Evolutionary conservation across 1,140 invertebrate genomes (phyloP), one percentile per base, ranked within the genome.

Genomic region (Drosophila ohnishii): DNA sequence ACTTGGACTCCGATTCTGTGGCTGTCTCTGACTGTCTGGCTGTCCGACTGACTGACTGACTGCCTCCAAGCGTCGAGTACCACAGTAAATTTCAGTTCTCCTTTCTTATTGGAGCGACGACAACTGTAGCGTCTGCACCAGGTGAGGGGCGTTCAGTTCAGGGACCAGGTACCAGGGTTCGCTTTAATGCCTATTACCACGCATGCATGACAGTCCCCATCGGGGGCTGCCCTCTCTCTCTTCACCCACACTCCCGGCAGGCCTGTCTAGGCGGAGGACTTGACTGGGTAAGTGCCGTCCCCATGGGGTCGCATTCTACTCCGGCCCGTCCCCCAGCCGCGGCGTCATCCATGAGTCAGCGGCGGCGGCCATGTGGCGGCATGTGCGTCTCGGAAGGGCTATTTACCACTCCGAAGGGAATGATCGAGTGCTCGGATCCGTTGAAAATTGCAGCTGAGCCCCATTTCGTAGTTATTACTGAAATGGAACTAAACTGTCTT

Each of bases 121-220:
- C 80, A 85, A 70, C 77, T 69, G 59, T 64, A 65, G 39, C 71
- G 62, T 58, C 74, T 59, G 62, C 42, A 19, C 44, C 32, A 47
- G 50, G 66, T 42, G 32, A 8, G 48, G 5, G 50, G 37, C 57
- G 53, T 40, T 42, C 47, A 35, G 40, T 40, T 42, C 47, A 35
- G 40, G 34, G 55, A 61, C 59, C 42, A 44, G 42, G 58, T 47
- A 32, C 51, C 59, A 40, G 75, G 61, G 72, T 45, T 60, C 66
- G 83, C 66, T 77, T 79, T 70, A 76, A 79, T 86, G 83, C 79
- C 81, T 87, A 86, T 86, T 86, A 87, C 84, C 75, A 82, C 70
- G 82, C 83, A 87, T 87, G 82, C 83, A 85, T 85, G 83, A 75
- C 82, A 87, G 82, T 53, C 62, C 51, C 5, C 50, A 35, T 50